phyloP scores from a whole-genome alignment of 2,113 vertebrate species.

The Burhinus bistriatus region DNA sequence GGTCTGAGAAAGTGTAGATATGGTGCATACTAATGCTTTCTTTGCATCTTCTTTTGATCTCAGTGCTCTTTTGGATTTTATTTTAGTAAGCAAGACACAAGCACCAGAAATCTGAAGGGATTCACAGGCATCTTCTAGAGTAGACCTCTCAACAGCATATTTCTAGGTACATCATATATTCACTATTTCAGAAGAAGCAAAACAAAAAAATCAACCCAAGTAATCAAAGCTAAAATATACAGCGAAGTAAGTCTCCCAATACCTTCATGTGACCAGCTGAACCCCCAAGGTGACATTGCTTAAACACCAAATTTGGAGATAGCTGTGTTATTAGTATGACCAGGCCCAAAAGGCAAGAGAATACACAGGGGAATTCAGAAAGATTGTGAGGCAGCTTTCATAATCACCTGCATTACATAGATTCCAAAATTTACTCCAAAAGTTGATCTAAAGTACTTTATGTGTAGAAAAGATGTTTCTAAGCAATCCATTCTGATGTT shows the following conservation, averaged over 20 bases:
- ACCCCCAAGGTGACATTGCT: background rate
- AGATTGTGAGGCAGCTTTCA: background rate
- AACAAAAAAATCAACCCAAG: background rate
- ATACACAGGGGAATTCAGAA: background rate
- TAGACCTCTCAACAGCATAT: background rate
- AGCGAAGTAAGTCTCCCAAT: background rate
- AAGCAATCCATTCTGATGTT: background rate
- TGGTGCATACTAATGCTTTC: background rate
- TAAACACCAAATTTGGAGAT: background rate
- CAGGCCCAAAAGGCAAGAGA: background rate
- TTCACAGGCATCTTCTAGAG: background rate
- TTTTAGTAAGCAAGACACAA: background rate
- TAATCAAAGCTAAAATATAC: background rate
- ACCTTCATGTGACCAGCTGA: background rate
- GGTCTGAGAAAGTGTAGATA: background rate
- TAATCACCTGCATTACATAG: background rate
- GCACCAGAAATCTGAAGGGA: background rate
- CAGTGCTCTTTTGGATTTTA: background rate
- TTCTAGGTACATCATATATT: background rate
- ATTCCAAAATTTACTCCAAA: background rate
- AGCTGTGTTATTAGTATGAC: background rate
- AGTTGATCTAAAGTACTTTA: background rate
- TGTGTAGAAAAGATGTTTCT: background rate
- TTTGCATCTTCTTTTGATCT: background rate
- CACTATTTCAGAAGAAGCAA: background rate